These are phyloP conservation scores for Polydrusus tereticollis DNA, from an alignment of 2,888 invertebrate species.

Conservation along the genomic window DNA sequence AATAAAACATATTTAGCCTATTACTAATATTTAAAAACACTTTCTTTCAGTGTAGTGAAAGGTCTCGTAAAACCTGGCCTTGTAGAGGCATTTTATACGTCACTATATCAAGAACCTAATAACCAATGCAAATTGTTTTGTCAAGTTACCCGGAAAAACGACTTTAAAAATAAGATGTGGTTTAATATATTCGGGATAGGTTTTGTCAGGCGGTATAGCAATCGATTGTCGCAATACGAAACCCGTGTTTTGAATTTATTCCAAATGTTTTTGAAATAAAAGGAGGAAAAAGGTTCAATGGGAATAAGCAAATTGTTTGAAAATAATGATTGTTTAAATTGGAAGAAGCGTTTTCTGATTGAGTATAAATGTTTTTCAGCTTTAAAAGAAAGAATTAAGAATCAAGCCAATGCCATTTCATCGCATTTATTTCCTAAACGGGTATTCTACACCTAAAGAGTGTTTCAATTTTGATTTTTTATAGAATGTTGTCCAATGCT, in stretches of 20 bases:
- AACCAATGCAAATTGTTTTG: constrained; percentile 47
- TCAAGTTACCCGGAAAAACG: constrained; percentile 46
- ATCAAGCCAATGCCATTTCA: too few species aligned
- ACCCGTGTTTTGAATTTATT: constrained; percentile 51
- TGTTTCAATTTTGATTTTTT: too few species aligned
- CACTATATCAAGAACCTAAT: constrained; percentile 42
- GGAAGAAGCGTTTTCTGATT: constrained; percentile 16
- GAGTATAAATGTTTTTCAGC: too few species aligned
- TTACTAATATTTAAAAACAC: too few species aligned
- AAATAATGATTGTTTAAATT: constrained; percentile 30
- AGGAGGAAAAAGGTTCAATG: constrained; percentile 59
- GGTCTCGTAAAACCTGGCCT: neutral
- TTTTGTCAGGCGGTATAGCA: constrained; percentile 40
- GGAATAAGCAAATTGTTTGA: constrained; percentile 8
- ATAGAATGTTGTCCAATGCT: too few species aligned
- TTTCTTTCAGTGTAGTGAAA: too few species aligned
- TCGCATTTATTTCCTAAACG: too few species aligned
- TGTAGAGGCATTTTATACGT: constrained; percentile 13
- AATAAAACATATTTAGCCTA: too few species aligned
- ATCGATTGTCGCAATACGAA: constrained; percentile 44
- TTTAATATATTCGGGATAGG: constrained; percentile 62
- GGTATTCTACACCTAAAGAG: too few species aligned
- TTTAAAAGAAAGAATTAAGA: too few species aligned
- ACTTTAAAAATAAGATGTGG: constrained; percentile 64
- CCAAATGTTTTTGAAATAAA: constrained; percentile 66